Evolutionary conservation across 2,113 vertebrate species (phyloP).

Genomic region (Podarcis cretensis): DNA sequence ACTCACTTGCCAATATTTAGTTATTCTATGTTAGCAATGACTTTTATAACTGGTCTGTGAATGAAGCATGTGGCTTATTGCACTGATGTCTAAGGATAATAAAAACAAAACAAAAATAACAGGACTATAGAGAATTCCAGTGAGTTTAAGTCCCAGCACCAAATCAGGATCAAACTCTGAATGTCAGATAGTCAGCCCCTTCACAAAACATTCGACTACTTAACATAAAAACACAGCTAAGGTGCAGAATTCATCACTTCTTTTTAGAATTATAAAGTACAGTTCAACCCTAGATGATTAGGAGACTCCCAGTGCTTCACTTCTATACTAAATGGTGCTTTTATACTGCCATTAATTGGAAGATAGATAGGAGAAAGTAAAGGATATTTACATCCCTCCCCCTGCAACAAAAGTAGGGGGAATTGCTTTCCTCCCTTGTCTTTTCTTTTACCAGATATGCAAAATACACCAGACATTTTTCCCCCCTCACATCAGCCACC

Average conservation of each 20-base stretch:
- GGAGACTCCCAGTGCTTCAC: neutral
- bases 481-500: slow-evolving; percentile 20
- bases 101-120: neutral
- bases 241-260: neutral
- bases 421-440: neutral
- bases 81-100: neutral
- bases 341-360: neutral
- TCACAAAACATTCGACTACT: neutral
- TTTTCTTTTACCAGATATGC: slow-evolving; percentile 34
- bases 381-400: neutral
- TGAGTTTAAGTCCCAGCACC: neutral
- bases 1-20: neutral
- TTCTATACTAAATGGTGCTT: neutral
- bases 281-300: neutral
- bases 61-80: neutral
- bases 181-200: neutral
- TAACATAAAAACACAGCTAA: neutral
- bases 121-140: neutral
- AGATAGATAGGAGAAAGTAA: neutral
- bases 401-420: neutral
- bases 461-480: slow-evolving; percentile 42
- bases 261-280: neutral
- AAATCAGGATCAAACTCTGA: too few species aligned
- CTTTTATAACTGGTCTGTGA: neutral
- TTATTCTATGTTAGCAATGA: neutral